phyloP scores from a whole-genome alignment of 2,797 vertebrate species.

The Rhynchotus rufescens region DNA sequence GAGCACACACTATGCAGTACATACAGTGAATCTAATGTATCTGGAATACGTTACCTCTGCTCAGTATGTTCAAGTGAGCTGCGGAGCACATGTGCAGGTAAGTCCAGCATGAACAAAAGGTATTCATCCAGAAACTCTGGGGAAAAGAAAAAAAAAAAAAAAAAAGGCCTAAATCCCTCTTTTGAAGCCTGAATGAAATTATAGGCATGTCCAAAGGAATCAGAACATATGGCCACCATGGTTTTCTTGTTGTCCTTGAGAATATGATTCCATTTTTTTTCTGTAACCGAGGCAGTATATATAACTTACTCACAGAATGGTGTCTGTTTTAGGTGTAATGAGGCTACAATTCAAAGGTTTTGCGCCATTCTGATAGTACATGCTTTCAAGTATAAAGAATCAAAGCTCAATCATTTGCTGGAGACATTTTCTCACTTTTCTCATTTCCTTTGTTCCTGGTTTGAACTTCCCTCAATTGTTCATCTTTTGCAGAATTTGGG shows the following conservation, averaged over 20 bases:
- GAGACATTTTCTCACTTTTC: neutral
- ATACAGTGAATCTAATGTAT: neutral
- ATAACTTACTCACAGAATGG: neutral
- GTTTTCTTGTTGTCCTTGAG: neutral
- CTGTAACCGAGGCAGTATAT: neutral
- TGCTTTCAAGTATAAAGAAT: neutral
- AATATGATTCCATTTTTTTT: neutral
- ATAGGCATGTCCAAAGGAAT: neutral
- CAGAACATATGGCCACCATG: neutral
- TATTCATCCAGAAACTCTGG: neutral
- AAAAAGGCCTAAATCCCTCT: neutral
- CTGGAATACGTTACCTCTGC: neutral
- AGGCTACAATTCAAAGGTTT: slow-evolving; percentile 7
- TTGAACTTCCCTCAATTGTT: neutral
- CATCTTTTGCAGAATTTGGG: neutral
- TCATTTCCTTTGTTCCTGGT: neutral
- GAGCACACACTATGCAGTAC: neutral
- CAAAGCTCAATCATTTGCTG: neutral
- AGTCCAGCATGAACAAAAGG: neutral
- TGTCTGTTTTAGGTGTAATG: neutral
- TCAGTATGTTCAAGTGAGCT: neutral
- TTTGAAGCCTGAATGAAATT: neutral
- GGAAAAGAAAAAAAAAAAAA: neutral
- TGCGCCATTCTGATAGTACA: neutral
- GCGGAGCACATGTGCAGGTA: neutral